Percentiles rank a stretch among this genome's conserved stretches.
These are phyloP conservation scores for Cephus rjabovi DNA, from an alignment of 2,888 invertebrate species.

Conservation along the genomic window DNA sequence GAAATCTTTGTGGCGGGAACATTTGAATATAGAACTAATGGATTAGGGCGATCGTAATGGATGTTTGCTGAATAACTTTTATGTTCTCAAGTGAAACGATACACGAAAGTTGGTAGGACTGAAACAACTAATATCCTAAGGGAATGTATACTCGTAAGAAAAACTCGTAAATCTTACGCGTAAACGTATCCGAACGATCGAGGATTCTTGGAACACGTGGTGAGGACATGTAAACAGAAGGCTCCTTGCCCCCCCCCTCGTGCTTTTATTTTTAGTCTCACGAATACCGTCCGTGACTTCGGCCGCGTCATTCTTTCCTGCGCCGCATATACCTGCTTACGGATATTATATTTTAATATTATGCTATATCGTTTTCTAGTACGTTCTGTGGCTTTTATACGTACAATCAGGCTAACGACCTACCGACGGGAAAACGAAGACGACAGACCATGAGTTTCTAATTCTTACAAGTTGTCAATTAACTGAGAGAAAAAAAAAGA, in stretches of 20 bases:
- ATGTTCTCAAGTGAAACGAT: background rate
- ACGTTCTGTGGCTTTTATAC: too few species aligned
- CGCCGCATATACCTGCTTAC: background rate
- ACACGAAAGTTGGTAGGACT: background rate
- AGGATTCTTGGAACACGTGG: background rate
- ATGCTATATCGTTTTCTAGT: background rate
- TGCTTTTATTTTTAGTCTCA: slow-evolving; percentile 21
- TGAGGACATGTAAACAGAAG: slow-evolving; percentile 18
- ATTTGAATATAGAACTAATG: background rate
- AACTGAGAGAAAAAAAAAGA: background rate
- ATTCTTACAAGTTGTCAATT: background rate
- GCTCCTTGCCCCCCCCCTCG: slow-evolving; percentile 9
- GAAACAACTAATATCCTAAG: background rate
- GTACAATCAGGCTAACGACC: background rate
- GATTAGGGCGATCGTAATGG: background rate
- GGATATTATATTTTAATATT: background rate
- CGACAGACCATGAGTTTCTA: background rate
- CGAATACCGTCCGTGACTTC: background rate
- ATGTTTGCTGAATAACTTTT: background rate
- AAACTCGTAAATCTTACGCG: background rate
- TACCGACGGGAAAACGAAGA: background rate
- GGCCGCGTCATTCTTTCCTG: background rate
- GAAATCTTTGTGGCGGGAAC: background rate
- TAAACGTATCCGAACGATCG: background rate
- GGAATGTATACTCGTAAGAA: background rate